A percentile compares a stretch with the other conserved stretches of the same genome.
Conservation (phyloP, 1,140 invertebrate genomes). For the Solenopsis invicta region DNA sequence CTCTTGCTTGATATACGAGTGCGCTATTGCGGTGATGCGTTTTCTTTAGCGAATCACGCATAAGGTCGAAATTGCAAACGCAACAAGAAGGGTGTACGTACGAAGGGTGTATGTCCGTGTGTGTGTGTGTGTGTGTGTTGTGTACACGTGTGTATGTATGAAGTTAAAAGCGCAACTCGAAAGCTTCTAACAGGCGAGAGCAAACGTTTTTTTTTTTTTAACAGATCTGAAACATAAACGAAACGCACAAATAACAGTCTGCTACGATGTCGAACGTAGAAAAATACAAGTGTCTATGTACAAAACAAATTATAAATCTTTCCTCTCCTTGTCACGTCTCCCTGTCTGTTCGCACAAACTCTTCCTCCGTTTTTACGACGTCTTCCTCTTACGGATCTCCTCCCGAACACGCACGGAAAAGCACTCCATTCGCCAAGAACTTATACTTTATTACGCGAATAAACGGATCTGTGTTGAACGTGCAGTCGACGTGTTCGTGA, state of each 20-base stretch:
- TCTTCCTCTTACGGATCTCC: neutral
- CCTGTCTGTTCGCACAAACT: slow-evolving; percentile 32
- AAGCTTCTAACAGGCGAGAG: slow-evolving; percentile 54
- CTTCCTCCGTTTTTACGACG: slow-evolving; percentile 13
- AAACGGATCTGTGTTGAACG: slow-evolving; percentile 14
- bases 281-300: slow-evolving; percentile 77
- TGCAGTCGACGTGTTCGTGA: slow-evolving; percentile 21
- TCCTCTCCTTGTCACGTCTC: slow-evolving; percentile 51
- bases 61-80: slow-evolving; percentile 31
- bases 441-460: slow-evolving; percentile 33
- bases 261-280: slow-evolving; percentile 73
- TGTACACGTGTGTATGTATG: neutral
- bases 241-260: slow-evolving; percentile 75
- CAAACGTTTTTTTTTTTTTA: slow-evolving; percentile 60
- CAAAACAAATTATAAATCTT: slow-evolving; percentile 73
- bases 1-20: neutral
- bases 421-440: slow-evolving; percentile 1
- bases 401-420: slow-evolving; percentile 2
- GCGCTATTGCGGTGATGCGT: neutral
- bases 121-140: no score
- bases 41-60: neutral
- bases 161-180: slow-evolving; percentile 45
- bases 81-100: slow-evolving; percentile 1
- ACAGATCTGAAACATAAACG: slow-evolving; percentile 75
- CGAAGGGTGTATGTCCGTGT: neutral